A percentile compares a stretch with the other conserved stretches of the same genome.
Conservation (phyloP, 37 sponge, comb jelly and placozoan genomes). For the Spongilla lacustris region DNA sequence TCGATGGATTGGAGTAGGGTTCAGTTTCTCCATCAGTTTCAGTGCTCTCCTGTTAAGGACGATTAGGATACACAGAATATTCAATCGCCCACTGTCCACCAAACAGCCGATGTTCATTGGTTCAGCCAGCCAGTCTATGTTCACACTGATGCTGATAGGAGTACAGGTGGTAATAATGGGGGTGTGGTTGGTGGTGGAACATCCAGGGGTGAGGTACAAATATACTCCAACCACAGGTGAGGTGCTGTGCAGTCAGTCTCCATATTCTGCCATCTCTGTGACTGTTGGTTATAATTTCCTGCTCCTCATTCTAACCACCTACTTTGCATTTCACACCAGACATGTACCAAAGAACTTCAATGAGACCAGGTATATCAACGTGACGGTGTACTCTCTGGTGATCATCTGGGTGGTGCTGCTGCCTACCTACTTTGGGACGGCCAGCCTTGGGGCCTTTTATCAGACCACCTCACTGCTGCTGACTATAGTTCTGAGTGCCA, state of each 20-base stretch:
- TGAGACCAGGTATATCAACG: slow-evolving; percentile 69
- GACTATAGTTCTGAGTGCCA: slow-evolving; percentile 63
- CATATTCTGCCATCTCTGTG: slow-evolving; percentile 25
- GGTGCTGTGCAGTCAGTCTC: slow-evolving; percentile 33
- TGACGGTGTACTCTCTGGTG: slow-evolving; percentile 44
- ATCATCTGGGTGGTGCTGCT: slow-evolving; percentile 76
- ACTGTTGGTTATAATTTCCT: slow-evolving; percentile 47
- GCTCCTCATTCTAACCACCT: slow-evolving; percentile 47
- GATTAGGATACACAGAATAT: slow-evolving; percentile 68
- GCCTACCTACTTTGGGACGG: slow-evolving; percentile 52
- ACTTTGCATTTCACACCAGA: slow-evolving; percentile 64
- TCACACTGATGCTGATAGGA: background rate
- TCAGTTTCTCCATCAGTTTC: slow-evolving; percentile 10
- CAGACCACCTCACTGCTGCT: slow-evolving; percentile 48
- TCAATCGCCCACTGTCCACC: slow-evolving; percentile 27
- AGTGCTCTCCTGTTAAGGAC: slow-evolving; percentile 71
- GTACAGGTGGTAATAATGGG: background rate
- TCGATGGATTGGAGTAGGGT: slow-evolving; percentile 44
- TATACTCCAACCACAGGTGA: slow-evolving; percentile 1
- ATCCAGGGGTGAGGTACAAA: background rate
- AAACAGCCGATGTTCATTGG: background rate
- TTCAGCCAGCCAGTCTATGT: background rate
- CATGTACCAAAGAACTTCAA: slow-evolving; percentile 74
- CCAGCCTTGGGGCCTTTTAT: slow-evolving; percentile 27
- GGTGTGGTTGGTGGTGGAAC: background rate